Evolutionary conservation across 2,113 vertebrate genomes (phyloP).

Genomic region (Hemiscyllium ocellatum): DNA sequence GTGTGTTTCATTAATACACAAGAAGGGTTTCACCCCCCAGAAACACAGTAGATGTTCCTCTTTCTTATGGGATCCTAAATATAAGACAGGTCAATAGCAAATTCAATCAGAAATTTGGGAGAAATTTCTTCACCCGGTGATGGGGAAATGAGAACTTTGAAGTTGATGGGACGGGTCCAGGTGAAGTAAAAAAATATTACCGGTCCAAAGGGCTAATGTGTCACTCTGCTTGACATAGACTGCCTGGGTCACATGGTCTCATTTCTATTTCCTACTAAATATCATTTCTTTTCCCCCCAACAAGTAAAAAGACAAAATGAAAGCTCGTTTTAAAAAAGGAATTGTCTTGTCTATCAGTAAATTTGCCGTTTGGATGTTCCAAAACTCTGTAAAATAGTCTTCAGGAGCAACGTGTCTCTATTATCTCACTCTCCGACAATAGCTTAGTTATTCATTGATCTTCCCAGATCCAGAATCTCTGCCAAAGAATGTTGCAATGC

Average conservation of each 20-base stretch:
- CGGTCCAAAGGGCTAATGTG: too few relatives aligned
- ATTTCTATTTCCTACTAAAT: not conserved
- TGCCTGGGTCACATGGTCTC: not conserved
- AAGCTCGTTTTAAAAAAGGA: not conserved
- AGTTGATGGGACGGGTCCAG: too few relatives aligned
- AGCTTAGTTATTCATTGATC: not conserved
- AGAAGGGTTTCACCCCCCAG: not conserved
- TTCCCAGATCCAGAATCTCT: not conserved
- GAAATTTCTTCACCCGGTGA: not conserved
- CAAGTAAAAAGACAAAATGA: not conserved
- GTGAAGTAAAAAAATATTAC: too few relatives aligned
- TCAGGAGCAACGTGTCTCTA: not conserved
- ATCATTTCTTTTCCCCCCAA: too few relatives aligned
- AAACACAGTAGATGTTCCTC: not conserved
- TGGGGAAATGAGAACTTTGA: not conserved
- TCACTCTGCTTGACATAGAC: not conserved
- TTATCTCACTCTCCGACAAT: not conserved
- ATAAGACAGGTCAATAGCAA: not conserved
- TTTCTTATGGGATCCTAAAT: not conserved
- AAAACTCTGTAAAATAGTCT: not conserved
- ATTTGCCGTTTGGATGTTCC: not conserved
- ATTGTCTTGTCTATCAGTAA: not conserved
- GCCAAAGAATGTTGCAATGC: not conserved
- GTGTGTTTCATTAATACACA: too few relatives aligned
- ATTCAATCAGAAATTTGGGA: not conserved